Evolutionary conservation across 2,797 vertebrate genomes (phyloP), one percentile per base, ranked within the genome.

Genomic region (Falco naumanni): DNA sequence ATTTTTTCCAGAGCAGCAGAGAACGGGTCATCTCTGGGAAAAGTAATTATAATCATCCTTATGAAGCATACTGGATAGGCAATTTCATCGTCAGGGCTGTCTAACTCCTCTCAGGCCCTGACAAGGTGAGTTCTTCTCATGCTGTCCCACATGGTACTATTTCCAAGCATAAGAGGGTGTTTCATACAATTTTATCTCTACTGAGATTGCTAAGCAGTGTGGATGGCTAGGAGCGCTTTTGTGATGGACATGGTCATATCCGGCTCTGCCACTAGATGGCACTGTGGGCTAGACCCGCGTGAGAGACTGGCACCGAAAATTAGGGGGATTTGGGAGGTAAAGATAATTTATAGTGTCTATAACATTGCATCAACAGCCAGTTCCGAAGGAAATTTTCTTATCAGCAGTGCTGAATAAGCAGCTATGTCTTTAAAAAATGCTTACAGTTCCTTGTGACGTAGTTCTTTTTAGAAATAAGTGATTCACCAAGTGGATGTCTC

Each of bases 241-340:
- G 57, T 43, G 65, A 37, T 9, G 16, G 34, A 4, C 56, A 26
- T 5, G 9, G 77, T 45, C 57, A 54, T 92, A 47, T 57, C 84
- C 37, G 6, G 3, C 1, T 11, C 24, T 59, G 68, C 96, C 96
- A 89, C 96, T 95, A 97, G 96, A 84, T 96, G 95, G 94, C 91
- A 85, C 78, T 97, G 93, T 92, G 95, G 71, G 13, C 79, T 83
- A 95, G 88, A 87, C n/a, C 26, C 81, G 80, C 31, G 8, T 54
- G 64, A 77, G 41, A 18, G 29, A 12, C 17, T 4, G 47, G 57
- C 60, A 4, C 24, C 2, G 47, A n/a, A 39, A 41, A 43, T 33
- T 13, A 2, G 5, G 5, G 7, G 13, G 5, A 4, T 31, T 69
- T 92, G 61, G 29, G 48, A 70, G 59, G 69, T 79, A 33, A 57